These are phyloP conservation scores for Apamea anceps DNA, from an alignment of 2,888 invertebrate species.

Conservation along the genomic window DNA sequence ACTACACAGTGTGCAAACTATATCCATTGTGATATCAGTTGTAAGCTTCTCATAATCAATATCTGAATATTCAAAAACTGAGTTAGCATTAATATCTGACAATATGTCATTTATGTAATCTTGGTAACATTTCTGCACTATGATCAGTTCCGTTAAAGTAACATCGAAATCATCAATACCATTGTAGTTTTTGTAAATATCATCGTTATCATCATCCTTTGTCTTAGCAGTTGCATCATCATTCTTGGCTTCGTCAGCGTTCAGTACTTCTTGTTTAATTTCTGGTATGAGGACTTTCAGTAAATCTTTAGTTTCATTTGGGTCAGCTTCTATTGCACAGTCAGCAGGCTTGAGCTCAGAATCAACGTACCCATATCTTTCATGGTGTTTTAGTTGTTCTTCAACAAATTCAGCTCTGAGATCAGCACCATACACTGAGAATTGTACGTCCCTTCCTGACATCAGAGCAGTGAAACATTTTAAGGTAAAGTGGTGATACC, in stretches of 20 bases:
- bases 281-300: constrained; percentile 72
- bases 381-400: constrained; percentile 77
- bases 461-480: constrained; percentile 84
- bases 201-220: constrained; percentile 58
- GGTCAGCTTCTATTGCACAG: constrained; percentile 45
- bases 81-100: constrained; percentile 75
- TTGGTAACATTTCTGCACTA: constrained; percentile 83
- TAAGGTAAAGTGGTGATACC: constrained; percentile 85
- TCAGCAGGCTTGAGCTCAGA: constrained; percentile 70
- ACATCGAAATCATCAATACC: constrained; percentile 87
- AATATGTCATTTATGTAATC: constrained; percentile 80
- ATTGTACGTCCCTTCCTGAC: constrained; percentile 82
- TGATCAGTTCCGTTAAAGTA: constrained; percentile 84
- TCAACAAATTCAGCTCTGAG: constrained; percentile 82
- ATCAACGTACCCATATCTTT: constrained; percentile 81
- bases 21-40: constrained; percentile 70
- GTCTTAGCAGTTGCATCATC: constrained; percentile 59
- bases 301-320: constrained; percentile 64
- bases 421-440: constrained; percentile 83
- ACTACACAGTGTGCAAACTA: constrained; percentile 81
- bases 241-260: constrained; percentile 65
- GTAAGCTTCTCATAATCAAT: constrained; percentile 77
- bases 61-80: constrained; percentile 76
- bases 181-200: constrained; percentile 75
- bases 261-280: constrained; percentile 72